Base-by-base conservation (phyloP, 2,797 vertebrate genomes). In the Etheostoma nigrum region DNA sequence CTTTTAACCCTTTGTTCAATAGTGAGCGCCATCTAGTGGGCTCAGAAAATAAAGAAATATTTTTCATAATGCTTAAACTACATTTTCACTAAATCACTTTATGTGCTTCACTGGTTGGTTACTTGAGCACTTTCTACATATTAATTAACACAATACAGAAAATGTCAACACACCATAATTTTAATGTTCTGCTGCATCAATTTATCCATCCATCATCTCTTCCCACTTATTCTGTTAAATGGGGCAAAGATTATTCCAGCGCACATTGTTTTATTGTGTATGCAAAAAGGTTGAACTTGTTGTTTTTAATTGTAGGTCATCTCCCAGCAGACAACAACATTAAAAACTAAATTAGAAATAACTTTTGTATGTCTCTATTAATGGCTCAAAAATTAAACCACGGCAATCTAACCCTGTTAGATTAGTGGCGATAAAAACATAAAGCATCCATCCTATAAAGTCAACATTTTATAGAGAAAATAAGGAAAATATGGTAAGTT, bases 311-410 rank as follows among this genome's bases (percentile, higher is more conserved):
- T 73, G 12, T 21, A 49, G 7, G 15, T 65, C 68, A 54, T 25
- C 21, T 67, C 16, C 67, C 18, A 54, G n/a, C 36, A 73, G 49
- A 23, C 21, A 53, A 27, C 21, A n/a, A 4, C 21, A 58, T 49
- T 33, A 59, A 77, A 79, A 80, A 33, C 3, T 1, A 42, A 60
- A 74, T 68, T 33, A 55, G 7, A 76, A 40, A 79, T 60, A 72
- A 67, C 44, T 66, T 73, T 12, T 68, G 45, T 30, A 15, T 49
- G 54, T 71, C 52, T 40, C 23, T 36, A 74, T 83, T 87, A 85
- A 63, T 27, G 36, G 8, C n/a, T 51, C 19, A 40, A 57, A 76
- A 64, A 59, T 80, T 5, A 63, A 63, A 74, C 9, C 25, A 45
- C 53, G 40, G 54, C 52, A 40, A 47, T 65, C 48, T 42, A 3